phyloP scores from a whole-genome alignment of 2,888 invertebrate genomes.

The Platycheirus albimanus region DNA sequence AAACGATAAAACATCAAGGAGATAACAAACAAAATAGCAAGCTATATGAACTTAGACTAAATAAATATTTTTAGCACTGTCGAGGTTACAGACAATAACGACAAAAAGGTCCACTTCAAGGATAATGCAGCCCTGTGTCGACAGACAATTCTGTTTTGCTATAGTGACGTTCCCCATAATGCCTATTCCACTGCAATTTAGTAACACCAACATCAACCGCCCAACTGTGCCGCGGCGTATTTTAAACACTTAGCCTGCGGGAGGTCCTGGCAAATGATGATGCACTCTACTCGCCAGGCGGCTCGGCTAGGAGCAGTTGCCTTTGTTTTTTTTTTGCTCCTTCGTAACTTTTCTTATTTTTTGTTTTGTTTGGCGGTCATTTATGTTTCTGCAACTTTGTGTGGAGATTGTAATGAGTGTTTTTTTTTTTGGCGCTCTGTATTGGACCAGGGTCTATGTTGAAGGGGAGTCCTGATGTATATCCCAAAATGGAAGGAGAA shows the following conservation, averaged over 20 bases:
- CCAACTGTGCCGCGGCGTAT: conserved; percentile 49
- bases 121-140: conserved; percentile 5
- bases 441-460: not conserved
- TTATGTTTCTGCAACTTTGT: conserved; percentile 71
- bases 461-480: not conserved
- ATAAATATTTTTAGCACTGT: no score
- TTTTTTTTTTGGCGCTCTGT: conserved; percentile 24
- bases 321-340: conserved; percentile 52
- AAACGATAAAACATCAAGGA: no score
- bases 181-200: not conserved
- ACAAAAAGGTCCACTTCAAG: not conserved
- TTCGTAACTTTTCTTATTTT: conserved; percentile 12
- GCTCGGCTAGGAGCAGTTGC: conserved; percentile 59
- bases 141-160: conserved; percentile 64
- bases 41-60: no score
- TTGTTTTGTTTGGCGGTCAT: conserved; percentile 62
- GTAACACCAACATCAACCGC: conserved; percentile 22
- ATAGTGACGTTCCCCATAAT: conserved; percentile 29
- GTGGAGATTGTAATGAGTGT: conserved; percentile 65
- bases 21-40: no score
- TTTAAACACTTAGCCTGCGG: conserved; percentile 71
- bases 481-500: conserved; percentile 22
- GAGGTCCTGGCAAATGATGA: conserved; percentile 69
- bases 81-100: no score
- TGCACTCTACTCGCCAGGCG: conserved; percentile 63